Percentiles rank a stretch among this genome's conserved stretches.
phyloP scores from a whole-genome alignment of 2,113 vertebrate species.

The Glaucomys volans region DNA sequence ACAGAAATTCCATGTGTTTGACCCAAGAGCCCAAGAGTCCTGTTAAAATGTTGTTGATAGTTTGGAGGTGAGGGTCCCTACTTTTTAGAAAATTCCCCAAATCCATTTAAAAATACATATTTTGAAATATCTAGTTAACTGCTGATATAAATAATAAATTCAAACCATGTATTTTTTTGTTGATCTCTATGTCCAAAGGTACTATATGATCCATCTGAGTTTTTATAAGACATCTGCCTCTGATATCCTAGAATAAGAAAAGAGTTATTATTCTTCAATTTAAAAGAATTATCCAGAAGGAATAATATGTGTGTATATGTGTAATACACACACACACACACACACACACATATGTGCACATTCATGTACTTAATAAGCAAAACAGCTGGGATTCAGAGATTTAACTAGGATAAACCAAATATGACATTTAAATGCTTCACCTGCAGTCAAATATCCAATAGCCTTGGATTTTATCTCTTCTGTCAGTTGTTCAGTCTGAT shows the following conservation, averaged over 20 bases:
- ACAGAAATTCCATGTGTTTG: background rate
- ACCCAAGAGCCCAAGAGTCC: background rate
- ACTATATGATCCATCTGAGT: conserved; percentile 84
- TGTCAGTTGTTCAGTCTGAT: conserved; percentile 86
- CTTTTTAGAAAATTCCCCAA: background rate
- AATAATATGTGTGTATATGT: too few species aligned
- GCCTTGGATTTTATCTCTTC: conserved; percentile 81
- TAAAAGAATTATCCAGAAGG: background rate
- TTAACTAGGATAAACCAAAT: background rate
- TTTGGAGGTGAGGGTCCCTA: background rate
- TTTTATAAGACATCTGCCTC: conserved; percentile 84
- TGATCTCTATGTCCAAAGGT: conserved; percentile 76
- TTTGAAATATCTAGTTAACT: background rate
- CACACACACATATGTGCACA: background rate
- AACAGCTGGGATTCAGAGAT: background rate
- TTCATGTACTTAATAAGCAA: background rate
- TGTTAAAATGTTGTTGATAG: background rate
- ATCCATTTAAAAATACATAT: background rate
- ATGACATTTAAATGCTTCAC: conserved; percentile 73
- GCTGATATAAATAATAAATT: background rate
- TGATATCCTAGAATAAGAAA: conserved; percentile 82
- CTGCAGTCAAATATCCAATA: conserved; percentile 80
- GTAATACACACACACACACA: background rate
- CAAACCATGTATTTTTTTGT: conserved; percentile 85
- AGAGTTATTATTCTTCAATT: background rate